phyloP scores from a whole-genome alignment of 2,113 vertebrate genomes.

The Hemibates koningsi region DNA sequence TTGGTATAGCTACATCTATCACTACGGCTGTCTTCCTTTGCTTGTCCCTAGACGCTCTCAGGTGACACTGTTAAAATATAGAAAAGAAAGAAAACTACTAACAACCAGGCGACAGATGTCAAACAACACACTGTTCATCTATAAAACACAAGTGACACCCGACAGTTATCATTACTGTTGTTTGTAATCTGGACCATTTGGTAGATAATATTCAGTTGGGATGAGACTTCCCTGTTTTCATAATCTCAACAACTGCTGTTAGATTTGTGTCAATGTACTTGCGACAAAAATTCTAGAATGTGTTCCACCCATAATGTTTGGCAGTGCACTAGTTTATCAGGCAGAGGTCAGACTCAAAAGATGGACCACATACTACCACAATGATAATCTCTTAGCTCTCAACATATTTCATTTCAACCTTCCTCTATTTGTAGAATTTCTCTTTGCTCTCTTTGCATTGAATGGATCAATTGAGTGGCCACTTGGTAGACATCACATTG shows the following conservation, averaged over 20 bases:
- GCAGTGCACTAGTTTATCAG: not conserved
- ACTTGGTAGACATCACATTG: not conserved
- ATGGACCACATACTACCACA: not conserved
- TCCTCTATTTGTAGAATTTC: not conserved
- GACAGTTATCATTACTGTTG: not conserved
- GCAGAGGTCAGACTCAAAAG: not conserved
- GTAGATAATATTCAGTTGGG: not conserved
- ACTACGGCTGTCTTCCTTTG: not conserved
- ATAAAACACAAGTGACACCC: not conserved
- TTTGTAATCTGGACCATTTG: not conserved
- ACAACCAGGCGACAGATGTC: not conserved
- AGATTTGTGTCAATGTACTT: not conserved
- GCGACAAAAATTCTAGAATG: rapidly evolving
- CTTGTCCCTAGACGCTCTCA: not conserved
- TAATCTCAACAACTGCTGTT: not conserved
- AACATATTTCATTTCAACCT: not conserved
- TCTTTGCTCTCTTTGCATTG: not conserved
- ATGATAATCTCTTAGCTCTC: not conserved
- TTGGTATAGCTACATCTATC: not conserved
- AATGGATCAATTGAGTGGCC: not conserved
- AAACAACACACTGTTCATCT: not conserved
- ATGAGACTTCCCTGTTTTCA: not conserved
- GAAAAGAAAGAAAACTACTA: not conserved
- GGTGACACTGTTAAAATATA: not conserved
- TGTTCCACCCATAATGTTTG: not conserved